Evolutionary conservation across 1,140 invertebrate genomes (phyloP).

Genomic region (Aplysia californica): DNA sequence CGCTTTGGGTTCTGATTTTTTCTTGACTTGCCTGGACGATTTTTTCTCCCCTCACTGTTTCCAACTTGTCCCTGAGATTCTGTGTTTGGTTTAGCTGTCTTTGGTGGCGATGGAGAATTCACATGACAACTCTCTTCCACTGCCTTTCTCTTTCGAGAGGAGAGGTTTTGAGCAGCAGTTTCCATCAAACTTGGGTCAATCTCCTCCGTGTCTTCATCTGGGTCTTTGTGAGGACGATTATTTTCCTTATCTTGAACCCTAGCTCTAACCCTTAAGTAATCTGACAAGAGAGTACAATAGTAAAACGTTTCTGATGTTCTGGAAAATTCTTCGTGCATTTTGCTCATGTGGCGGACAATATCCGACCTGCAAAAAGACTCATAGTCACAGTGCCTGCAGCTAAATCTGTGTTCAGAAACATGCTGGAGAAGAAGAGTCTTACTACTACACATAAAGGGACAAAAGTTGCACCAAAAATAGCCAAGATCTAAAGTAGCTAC

Average conservation of each 20-base stretch:
- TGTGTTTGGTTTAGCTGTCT: background rate
- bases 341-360: slow-evolving; percentile 50
- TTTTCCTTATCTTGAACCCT: slow-evolving; percentile 13
- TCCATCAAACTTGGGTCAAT: slow-evolving; percentile 1
- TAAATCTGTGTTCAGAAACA: slow-evolving; percentile 55
- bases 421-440: slow-evolving; percentile 50
- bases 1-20: background rate
- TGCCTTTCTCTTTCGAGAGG: background rate
- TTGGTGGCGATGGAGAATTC: background rate
- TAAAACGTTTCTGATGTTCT: slow-evolving; percentile 43
- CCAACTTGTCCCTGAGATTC: background rate
- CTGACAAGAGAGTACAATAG: slow-evolving; percentile 53
- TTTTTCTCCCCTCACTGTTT: background rate
- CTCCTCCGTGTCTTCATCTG: slow-evolving; percentile 31
- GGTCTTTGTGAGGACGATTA: slow-evolving; percentile 34
- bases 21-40: slow-evolving; percentile 1
- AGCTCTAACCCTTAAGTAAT: slow-evolving; percentile 38
- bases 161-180: slow-evolving; percentile 1
- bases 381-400: slow-evolving; percentile 54
- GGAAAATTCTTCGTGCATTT: slow-evolving; percentile 44
- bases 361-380: slow-evolving; percentile 59
- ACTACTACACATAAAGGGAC: slow-evolving; percentile 46
- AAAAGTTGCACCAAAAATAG: slow-evolving; percentile 62
- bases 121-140: background rate
- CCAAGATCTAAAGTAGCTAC: slow-evolving; percentile 46